Evolutionary conservation across 2,888 invertebrate genomes (phyloP).

Genomic region (Portevinia maculata): DNA sequence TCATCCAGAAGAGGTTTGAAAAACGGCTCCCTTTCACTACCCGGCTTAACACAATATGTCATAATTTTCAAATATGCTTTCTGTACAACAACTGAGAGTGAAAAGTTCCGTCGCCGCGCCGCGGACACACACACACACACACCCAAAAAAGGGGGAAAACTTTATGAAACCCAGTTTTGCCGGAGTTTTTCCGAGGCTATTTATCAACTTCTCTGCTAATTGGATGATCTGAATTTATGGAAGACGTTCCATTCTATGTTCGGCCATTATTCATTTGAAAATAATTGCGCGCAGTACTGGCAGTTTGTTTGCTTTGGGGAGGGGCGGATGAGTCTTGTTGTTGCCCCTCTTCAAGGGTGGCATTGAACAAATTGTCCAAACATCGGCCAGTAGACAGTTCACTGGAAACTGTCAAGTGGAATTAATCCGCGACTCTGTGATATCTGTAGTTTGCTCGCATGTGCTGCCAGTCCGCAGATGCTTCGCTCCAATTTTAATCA

Average conservation of each 20-base stretch:
- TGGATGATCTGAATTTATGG: constrained; percentile 76
- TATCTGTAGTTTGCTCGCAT: constrained; percentile 22
- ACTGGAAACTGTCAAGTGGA: constrained; percentile 64
- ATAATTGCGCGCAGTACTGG: constrained; percentile 65
- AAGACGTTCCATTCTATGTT: constrained; percentile 72
- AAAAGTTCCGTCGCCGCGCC: constrained; percentile 53
- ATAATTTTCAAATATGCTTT: constrained; percentile 72
- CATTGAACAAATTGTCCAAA: constrained; percentile 65
- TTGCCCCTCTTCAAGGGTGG: constrained; percentile 50
- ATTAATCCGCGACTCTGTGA: constrained; percentile 67
- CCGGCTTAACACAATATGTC: constrained; percentile 62
- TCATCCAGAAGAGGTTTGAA: constrained; percentile 44
- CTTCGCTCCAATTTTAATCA: constrained; percentile 54
- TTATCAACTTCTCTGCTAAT: constrained; percentile 76
- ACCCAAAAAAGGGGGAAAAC: constrained; percentile 35
- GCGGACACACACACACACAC: background rate
- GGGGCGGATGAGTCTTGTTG: background rate
- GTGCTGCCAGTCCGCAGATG: constrained; percentile 31
- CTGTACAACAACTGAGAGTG: constrained; percentile 50
- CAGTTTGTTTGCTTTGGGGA: constrained; percentile 54
- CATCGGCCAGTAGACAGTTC: constrained; percentile 58
- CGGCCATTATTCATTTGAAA: constrained; percentile 73
- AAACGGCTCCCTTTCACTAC: constrained; percentile 15
- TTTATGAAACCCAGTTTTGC: constrained; percentile 47
- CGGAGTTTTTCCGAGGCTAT: constrained; percentile 70